Conservation (phyloP, 2,797 vertebrate genomes). For the Pachyuromys duprasi region DNA sequence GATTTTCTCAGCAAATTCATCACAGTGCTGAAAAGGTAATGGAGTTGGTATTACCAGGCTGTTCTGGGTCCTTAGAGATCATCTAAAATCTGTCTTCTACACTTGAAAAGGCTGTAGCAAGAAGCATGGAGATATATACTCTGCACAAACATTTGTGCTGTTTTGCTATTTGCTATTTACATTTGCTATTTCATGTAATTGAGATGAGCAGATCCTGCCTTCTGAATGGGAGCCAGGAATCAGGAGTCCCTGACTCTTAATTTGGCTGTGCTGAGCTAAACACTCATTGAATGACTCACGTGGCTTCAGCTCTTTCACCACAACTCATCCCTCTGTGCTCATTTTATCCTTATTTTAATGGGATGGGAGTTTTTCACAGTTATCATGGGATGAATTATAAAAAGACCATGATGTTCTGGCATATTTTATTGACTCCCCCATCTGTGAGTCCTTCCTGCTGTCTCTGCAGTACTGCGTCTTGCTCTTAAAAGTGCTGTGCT, state of each 20-base stretch:
- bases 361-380: not conserved
- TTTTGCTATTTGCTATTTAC: too few species aligned
- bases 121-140: not conserved
- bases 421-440: not conserved
- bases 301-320: not conserved
- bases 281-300: not conserved
- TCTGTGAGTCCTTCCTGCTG: not conserved
- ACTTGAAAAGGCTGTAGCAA: not conserved
- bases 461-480: not conserved
- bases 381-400: not conserved
- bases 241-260: not conserved
- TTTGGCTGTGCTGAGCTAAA: not conserved
- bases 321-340: not conserved
- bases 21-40: not conserved
- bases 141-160: not conserved
- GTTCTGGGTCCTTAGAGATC: not conserved
- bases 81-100: not conserved
- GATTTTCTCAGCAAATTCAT: not conserved
- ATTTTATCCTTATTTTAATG: conserved; percentile 32
- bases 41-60: not conserved
- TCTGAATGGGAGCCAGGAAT: not conserved
- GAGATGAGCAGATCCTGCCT: not conserved
- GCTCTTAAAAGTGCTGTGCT: not conserved
- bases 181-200: not conserved
- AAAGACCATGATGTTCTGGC: not conserved